These are phyloP conservation scores for Onychostruthus taczanowskii DNA, from an alignment of 2,113 vertebrate genomes.

Conservation along the genomic window DNA sequence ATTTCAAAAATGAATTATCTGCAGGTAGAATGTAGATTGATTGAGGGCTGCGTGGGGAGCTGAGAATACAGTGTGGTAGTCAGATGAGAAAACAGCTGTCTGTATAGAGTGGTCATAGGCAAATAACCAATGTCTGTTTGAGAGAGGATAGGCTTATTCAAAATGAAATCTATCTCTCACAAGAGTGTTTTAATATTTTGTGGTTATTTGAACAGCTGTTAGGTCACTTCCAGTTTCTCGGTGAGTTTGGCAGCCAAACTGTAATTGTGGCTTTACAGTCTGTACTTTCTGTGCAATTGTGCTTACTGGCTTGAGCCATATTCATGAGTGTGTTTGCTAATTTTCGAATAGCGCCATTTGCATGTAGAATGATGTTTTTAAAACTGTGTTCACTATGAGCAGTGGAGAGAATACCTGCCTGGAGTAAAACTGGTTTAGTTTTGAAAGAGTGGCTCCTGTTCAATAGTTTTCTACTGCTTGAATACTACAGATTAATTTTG, in stretches of 20 bases:
- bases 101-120: conserved; percentile 43
- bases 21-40: conserved; percentile 29
- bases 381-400: accelerated
- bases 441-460: neutral
- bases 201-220: conserved; percentile 76
- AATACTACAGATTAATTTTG: neutral
- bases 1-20: neutral
- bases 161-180: conserved; percentile 65
- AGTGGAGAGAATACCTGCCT: neutral
- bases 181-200: conserved; percentile 67
- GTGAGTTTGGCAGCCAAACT: conserved; percentile 60
- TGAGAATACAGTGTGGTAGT: conserved; percentile 33
- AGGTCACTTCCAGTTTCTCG: conserved; percentile 65
- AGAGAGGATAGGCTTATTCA: conserved; percentile 53
- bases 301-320: neutral
- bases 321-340: neutral
- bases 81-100: conserved; percentile 64
- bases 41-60: conserved; percentile 13
- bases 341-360: neutral
- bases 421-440: accelerated
- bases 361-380: neutral
- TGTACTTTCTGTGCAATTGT: neutral
- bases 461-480: neutral
- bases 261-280: conserved; percentile 41
- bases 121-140: conserved; percentile 59